phyloP scores from a whole-genome alignment of 2,888 invertebrate genomes.

The Iphiclides podalirius region DNA sequence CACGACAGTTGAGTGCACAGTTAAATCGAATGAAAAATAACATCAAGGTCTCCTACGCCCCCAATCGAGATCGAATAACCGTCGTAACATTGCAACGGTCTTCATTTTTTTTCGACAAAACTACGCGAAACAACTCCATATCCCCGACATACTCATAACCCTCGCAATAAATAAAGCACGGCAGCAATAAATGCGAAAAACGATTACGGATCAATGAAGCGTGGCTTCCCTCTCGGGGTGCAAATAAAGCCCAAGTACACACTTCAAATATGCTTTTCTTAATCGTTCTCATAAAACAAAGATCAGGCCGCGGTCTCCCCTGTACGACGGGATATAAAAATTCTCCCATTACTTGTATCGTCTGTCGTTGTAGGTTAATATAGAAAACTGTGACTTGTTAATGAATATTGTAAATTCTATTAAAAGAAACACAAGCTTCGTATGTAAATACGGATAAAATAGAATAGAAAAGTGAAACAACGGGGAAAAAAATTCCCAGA shows the following conservation, averaged over 20 bases:
- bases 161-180: slow-evolving; percentile 51
- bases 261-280: slow-evolving; percentile 81
- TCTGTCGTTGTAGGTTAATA: slow-evolving; percentile 57
- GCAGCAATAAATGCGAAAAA: slow-evolving; percentile 73
- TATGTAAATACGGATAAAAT: no score
- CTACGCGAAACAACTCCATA: slow-evolving; percentile 46
- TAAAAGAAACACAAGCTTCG: no score
- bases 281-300: slow-evolving; percentile 81
- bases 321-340: slow-evolving; percentile 59
- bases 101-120: slow-evolving; percentile 46
- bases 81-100: slow-evolving; percentile 25
- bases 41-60: no score
- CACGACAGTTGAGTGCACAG: no score
- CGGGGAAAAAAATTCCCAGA: no score
- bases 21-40: no score
- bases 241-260: slow-evolving; percentile 78
- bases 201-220: slow-evolving; percentile 80
- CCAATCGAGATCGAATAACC: no score
- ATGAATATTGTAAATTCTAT: no score
- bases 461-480: no score
- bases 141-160: slow-evolving; percentile 57
- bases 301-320: slow-evolving; percentile 72
- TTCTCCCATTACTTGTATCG: slow-evolving; percentile 69
- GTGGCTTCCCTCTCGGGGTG: slow-evolving; percentile 70
- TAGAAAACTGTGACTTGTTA: no score